Base-by-base conservation (phyloP, 1,140 invertebrate species). In the Sarcophaga peregrina region DNA sequence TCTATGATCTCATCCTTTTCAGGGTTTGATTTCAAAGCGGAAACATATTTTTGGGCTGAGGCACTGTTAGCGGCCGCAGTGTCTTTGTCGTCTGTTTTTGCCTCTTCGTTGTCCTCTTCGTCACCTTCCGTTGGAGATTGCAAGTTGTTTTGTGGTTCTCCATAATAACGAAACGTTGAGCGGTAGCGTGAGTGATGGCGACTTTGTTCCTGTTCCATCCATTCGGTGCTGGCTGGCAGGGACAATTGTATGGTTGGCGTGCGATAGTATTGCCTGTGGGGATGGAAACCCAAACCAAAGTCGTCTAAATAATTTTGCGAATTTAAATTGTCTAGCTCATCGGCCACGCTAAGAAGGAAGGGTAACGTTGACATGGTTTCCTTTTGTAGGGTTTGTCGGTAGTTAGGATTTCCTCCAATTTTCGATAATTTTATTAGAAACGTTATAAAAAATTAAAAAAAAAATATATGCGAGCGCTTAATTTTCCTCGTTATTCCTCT, bases 251-350 rank as follows among this genome's bases (percentile, higher is more conserved):
- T 90, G 72, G 88, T 88, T 13, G 88, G 88, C 17, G 88, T 86
- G 9, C 89, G 86, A 82, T 90, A 89, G 80, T 90, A 90, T 20
- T 90, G 88, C 0, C 89, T 87, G 82, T 90, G 89, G 20, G 89
- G 89, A 87, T 90, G 87, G 85, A 90, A 90, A 80, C 89, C 89
- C 86, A 90, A 82, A 6, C 89, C 89, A 17, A 90, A 90, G 84
- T 90, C 89, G 75, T 90, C 89, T 87, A 90, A 84, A 47, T 90
- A 90, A 46, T 87, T 87, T 75, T 90, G 89, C 8, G 87, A 88
- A 72, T 90, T 87, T 52, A 90, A 86, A 85, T 90, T 90, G 86
- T 90, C 89, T 84, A 90, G 86, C 85, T 90, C 89, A 85, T 90
- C 89, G 84, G 89, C 89, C 20, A 90, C 88, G 84, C 89, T 90